Conservation (phyloP, 2,888 invertebrate species). For the Drosophila dives region DNA sequence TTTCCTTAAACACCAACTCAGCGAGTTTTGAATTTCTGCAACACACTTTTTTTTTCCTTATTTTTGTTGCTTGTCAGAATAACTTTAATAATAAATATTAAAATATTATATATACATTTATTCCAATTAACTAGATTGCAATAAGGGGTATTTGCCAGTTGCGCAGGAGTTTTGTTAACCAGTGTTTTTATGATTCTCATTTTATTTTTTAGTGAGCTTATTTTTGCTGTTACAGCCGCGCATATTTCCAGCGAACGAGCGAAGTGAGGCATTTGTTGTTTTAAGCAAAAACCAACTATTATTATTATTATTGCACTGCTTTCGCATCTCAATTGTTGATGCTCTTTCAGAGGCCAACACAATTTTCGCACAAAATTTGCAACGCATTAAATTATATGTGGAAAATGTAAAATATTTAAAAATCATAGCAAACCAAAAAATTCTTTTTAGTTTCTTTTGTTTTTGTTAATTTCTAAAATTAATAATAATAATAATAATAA, state of each 20-base stretch:
- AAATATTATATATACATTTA: no score
- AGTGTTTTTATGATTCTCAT: neutral
- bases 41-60: neutral
- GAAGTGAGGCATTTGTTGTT: conserved; percentile 35
- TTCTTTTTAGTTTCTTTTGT: neutral
- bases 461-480: neutral
- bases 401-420: neutral
- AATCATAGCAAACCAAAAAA: no score
- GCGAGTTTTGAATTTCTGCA: neutral
- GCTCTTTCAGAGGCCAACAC: neutral
- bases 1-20: neutral
- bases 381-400: neutral
- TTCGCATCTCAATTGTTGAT: conserved; percentile 22
- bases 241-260: conserved; percentile 31
- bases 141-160: conserved; percentile 8
- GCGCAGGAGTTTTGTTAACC: neutral
- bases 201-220: conserved; percentile 19
- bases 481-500: neutral
- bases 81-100: no score
- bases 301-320: conserved; percentile 48
- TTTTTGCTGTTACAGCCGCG: conserved; percentile 45
- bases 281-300: conserved; percentile 30
- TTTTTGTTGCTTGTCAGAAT: neutral
- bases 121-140: neutral
- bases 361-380: neutral